These are phyloP conservation scores for Drosophila melanica DNA, from an alignment of 1,140 invertebrate genomes.

Conservation along the genomic window DNA sequence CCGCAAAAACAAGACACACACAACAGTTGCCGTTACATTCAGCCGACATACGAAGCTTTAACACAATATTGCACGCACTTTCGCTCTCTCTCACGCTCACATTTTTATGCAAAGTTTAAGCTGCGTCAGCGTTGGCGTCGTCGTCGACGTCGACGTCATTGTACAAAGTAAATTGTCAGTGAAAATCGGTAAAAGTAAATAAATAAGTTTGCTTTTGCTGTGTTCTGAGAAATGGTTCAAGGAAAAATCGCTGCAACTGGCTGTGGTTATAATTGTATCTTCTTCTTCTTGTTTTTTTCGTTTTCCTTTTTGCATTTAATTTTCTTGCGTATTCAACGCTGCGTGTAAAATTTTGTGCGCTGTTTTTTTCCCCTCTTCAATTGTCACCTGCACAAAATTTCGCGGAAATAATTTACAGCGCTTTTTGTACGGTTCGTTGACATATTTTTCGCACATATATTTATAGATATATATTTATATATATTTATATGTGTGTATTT, in stretches of 20 bases:
- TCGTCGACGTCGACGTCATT: constrained; percentile 6
- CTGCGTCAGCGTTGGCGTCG: background rate
- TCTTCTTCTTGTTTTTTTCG: background rate
- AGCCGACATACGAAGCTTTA: constrained; percentile 5
- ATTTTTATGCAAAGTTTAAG: constrained; percentile 10
- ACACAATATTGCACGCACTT: constrained; percentile 21
- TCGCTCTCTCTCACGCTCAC: background rate
- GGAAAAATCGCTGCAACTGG: constrained; percentile 5
- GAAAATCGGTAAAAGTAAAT: constrained; percentile 22
- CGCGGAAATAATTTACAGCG: constrained; percentile 41
- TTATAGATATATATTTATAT: background rate
- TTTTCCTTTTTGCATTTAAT: background rate
- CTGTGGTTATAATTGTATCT: constrained; percentile 7
- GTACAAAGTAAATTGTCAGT: constrained; percentile 7
- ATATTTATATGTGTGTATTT: background rate
- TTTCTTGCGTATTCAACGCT: constrained; percentile 1
- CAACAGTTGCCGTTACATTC: constrained; percentile 22
- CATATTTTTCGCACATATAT: constrained; percentile 19
- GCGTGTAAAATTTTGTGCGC: constrained; percentile 2
- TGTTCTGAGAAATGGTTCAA: constrained; percentile 5
- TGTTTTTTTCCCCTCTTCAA: constrained; percentile 13
- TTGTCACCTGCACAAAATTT: constrained; percentile 36
- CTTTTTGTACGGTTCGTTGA: constrained; percentile 37
- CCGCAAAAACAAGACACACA: background rate
- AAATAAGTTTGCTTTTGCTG: constrained; percentile 18